phyloP scores from a whole-genome alignment of 2,113 vertebrate genomes.

The Pedionomus torquatus region DNA sequence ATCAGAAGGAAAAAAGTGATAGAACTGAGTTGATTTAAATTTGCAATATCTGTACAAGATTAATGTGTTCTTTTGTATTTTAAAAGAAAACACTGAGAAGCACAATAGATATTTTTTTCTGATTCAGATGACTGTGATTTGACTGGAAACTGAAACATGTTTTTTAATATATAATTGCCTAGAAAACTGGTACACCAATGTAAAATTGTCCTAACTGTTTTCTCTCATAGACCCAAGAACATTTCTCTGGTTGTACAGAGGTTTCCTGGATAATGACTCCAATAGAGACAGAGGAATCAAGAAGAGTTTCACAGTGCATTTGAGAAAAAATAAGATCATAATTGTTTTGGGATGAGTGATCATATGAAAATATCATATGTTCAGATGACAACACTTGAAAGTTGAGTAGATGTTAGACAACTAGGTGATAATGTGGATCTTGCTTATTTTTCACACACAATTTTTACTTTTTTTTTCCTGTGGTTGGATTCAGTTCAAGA shows the following conservation, averaged over 20 bases:
- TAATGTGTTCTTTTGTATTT: neutral
- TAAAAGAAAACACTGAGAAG: neutral
- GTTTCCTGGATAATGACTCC: neutral
- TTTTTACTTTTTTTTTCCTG: neutral
- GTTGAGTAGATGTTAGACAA: neutral
- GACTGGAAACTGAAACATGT: neutral
- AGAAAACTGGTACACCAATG: neutral
- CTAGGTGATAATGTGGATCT: neutral
- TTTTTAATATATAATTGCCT: neutral
- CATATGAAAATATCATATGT: neutral
- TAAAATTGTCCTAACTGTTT: neutral
- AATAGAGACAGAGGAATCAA: neutral
- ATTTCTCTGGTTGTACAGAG: neutral
- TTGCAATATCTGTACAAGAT: neutral
- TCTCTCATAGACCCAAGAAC: neutral
- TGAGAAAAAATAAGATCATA: neutral
- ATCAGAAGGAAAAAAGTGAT: neutral
- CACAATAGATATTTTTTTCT: neutral
- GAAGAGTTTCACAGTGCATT: neutral
- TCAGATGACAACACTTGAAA: neutral
- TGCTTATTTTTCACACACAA: neutral
- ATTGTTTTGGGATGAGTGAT: neutral
- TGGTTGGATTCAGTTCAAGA: neutral
- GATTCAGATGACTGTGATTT: neutral
- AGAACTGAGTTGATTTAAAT: neutral